Evolutionary conservation across 1,140 invertebrate genomes (phyloP), one percentile per base, ranked within the genome.

Genomic region (Stenopsyche tienmushanensis): DNA sequence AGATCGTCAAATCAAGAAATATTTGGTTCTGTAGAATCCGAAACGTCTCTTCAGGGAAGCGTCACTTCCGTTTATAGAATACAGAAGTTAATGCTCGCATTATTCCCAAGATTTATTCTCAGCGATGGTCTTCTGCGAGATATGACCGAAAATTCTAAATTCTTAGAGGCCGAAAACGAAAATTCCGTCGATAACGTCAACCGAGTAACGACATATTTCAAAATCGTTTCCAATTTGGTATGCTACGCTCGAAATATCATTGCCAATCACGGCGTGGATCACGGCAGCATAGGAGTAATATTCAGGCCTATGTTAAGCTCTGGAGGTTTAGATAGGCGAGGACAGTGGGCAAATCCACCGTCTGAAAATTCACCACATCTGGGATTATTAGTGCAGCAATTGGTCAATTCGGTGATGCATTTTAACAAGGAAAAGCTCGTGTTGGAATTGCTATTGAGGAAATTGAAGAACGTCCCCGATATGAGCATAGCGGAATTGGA

Each of bases 151-250:
- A 62, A 63, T 42, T 69, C 76, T 9, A 66, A 72, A 0, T 62
- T 73, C 3, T 71, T 74, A 47, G 29, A 72, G 17, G 1, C 42
- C 1, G 45, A 64, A 10, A 58, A 68, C 44, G 44, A 64, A 24
- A 66, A 47, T 34, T 55, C 39, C 34, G 23, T 21, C 3, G 64
- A 69, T 41, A 41, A 53, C 3, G 50, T 24, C 24, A 68, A 68
- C 15, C 23, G 67, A 26, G 49, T 66, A 5, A 29, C 47, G 3
- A 26, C 66, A 10, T 69, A 69, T 26, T 69, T 83, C 58, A 82
- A 90, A 78, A 87, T 90, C 53, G 80, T 85, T 15, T 83, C 84
- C 44, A 90, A 91, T 78, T 74, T 90, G 7, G 75, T 89, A 49
- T 76, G 87, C 1, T 91, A 90, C 72, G 84, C 84, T 0, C 81